phyloP scores from a whole-genome alignment of 2,797 vertebrate genomes.

The Hydrocynus forskahlii region DNA sequence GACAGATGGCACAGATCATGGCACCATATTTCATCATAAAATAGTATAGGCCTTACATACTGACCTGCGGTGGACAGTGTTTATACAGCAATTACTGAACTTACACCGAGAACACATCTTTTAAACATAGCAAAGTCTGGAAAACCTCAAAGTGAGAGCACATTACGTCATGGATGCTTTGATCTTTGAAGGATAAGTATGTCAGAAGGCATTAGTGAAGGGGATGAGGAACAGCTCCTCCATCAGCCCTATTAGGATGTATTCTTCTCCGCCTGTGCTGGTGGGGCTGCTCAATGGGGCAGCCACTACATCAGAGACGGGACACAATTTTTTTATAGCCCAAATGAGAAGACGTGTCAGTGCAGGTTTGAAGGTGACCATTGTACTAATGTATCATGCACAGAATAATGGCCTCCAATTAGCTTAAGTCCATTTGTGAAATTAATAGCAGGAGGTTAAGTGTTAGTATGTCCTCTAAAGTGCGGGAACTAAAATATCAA shows the following conservation, averaged over 20 bases:
- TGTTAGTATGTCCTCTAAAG: slow-evolving; percentile 53
- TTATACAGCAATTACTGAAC: neutral
- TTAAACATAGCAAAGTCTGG: slow-evolving; percentile 49
- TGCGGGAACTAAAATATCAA: slow-evolving; percentile 24
- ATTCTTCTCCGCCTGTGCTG: neutral
- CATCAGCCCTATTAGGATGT: slow-evolving; percentile 7
- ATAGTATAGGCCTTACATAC: neutral
- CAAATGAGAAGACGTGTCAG: slow-evolving; percentile 48
- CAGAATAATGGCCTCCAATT: slow-evolving; percentile 77
- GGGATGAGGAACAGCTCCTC: neutral
- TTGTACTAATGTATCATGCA: slow-evolving; percentile 72
- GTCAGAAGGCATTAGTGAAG: slow-evolving; percentile 22
- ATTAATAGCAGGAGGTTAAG: slow-evolving; percentile 51
- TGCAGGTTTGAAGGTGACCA: slow-evolving; percentile 63
- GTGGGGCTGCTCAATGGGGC: slow-evolving; percentile 20
- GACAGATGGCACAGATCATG: neutral
- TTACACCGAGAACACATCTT: slow-evolving; percentile 7
- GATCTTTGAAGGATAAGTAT: slow-evolving; percentile 30
- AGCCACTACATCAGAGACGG: slow-evolving; percentile 32
- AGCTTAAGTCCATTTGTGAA: slow-evolving; percentile 71
- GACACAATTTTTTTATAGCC: slow-evolving; percentile 35
- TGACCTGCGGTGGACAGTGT: neutral
- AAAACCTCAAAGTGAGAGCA: slow-evolving; percentile 10
- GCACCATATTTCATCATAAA: neutral
- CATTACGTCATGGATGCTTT: neutral